phyloP scores from a whole-genome alignment of 2,113 vertebrate genomes.

The Choloepus hoffmanni region DNA sequence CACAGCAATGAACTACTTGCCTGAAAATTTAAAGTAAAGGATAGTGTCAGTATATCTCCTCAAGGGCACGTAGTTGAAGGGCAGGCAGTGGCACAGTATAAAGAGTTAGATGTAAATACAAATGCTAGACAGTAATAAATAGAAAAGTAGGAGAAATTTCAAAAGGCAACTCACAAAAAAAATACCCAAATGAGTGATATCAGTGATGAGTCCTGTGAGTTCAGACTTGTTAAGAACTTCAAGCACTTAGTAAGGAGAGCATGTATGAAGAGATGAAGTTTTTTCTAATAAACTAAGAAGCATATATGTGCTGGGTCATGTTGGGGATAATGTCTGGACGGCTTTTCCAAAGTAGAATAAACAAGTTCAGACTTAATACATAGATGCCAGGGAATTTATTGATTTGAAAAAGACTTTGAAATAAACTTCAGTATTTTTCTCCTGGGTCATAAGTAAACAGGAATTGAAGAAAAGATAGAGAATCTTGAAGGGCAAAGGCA shows the following conservation, averaged over 20 bases:
- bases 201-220: not conserved
- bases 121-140: not conserved
- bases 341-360: constrained; percentile 4
- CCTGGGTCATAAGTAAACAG: not conserved
- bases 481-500: not conserved
- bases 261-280: not conserved
- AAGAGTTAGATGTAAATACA: not conserved
- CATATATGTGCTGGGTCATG: not conserved
- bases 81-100: not conserved
- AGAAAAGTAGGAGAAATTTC: not conserved
- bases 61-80: not conserved
- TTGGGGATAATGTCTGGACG: not conserved
- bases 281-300: constrained; percentile 5
- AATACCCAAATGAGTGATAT: not conserved
- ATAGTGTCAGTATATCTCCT: not conserved
- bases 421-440: not conserved
- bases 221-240: constrained; percentile 13
- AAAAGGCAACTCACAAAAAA: not conserved
- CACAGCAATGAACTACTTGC: not conserved
- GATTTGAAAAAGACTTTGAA: not conserved
- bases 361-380: not conserved
- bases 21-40: constrained; percentile 12
- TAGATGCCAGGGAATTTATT: not conserved
- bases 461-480: not conserved
- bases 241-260: not conserved